Evolutionary conservation across 2,797 vertebrate species (phyloP).

Genomic region (Coracias cyanogaster): DNA sequence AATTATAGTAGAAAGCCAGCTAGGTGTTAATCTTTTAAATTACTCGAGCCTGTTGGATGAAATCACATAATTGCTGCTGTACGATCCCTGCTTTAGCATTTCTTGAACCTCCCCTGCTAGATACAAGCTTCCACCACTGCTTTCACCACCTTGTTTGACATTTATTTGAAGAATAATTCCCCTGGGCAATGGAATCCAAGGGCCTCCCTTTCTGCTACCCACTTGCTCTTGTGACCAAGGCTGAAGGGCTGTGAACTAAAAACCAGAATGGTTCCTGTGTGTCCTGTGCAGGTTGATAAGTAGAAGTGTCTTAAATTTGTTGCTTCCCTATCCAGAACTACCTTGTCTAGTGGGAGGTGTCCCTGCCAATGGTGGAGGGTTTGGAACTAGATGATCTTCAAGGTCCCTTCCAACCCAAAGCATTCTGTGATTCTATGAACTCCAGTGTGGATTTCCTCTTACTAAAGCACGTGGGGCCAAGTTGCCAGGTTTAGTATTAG

Average conservation of each 20-base stretch:
- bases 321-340: neutral
- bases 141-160: neutral
- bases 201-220: neutral
- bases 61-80: neutral
- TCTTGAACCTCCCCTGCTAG: neutral
- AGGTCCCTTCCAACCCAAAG: neutral
- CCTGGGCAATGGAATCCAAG: neutral
- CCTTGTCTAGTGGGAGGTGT: neutral
- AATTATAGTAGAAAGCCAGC: neutral
- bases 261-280: neutral
- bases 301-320: neutral
- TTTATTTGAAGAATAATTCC: neutral
- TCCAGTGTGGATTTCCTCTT: neutral
- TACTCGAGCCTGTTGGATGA: neutral
- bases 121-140: neutral
- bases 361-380: neutral
- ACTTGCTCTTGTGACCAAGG: neutral
- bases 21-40: neutral
- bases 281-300: accelerated
- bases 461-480: neutral
- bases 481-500: neutral
- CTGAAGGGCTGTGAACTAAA: neutral
- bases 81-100: neutral
- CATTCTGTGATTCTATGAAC: neutral
- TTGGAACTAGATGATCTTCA: neutral